Evolutionary conservation across 2,888 invertebrate species (phyloP), one percentile per base, ranked within the genome.

Genomic region (Cabera pusaria): DNA sequence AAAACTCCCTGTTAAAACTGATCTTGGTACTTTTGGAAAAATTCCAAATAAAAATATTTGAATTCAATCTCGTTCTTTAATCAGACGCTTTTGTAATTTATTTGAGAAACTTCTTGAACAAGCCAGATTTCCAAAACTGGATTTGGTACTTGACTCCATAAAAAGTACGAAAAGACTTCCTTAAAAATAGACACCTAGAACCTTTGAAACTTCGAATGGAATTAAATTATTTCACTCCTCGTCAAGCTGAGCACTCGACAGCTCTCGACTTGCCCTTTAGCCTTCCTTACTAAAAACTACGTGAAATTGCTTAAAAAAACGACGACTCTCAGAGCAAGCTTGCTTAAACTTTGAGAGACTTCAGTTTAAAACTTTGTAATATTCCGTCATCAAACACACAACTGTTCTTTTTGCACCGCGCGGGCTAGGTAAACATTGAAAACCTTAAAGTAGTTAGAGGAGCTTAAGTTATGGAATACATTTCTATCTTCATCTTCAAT

Each of bases 241-340:
- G 36, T 53, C 39, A 53, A 51, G 41, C 52, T 51, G 45, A 50
- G 48, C 49, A 33, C 59, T 64, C 45, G 52, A 54, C 54, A 47
- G 40, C 59, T 43, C 61, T 63, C 49, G 32, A 27, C 51, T 23
- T 35, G 49, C 44, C 53, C 49, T 52, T 45, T 33, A 47, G 41
- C 49, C 47, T 52, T 60, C 54, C 4, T 35, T 46, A 57, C 51
- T 44, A 49, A 32, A 56, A 58, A 26, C 63, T 54, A 55, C 62
- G 59, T 46, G 50, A 59, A 54, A 58, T 29, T 52, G 26, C 45
- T 49, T 49, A 40, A 49, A 55, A 48, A 43, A 40, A 47, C 47
- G 49, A 53, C 40, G 34, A 44, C 33, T 43, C 27, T 21, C 29
- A 21, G 40, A 33, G 39, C 25, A 43, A 50, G 44, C 51, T 51